phyloP scores from a whole-genome alignment of 2,113 vertebrate species.

The Thomomys bottae region DNA sequence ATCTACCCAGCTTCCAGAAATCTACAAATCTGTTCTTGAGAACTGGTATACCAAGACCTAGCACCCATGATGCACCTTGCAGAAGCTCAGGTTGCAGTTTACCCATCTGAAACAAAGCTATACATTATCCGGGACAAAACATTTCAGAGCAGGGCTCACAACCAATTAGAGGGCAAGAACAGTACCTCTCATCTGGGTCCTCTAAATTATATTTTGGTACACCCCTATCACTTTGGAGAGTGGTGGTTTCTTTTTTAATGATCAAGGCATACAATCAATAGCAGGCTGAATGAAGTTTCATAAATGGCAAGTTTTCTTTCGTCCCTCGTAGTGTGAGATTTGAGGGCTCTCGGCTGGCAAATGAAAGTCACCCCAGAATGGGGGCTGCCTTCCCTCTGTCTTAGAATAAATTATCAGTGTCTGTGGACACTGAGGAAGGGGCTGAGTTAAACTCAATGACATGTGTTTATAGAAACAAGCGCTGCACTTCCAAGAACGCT shows the following conservation, averaged over 20 bases:
- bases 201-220: not conserved
- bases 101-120: not conserved
- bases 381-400: not conserved
- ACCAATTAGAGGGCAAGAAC: not conserved
- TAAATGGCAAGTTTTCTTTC: not conserved
- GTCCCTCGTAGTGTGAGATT: not conserved
- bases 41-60: not conserved
- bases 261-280: not conserved
- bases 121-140: not conserved
- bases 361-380: not conserved
- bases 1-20: not conserved
- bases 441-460: not conserved
- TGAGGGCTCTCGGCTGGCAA: not conserved
- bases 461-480: slow-evolving; percentile 10
- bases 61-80: not conserved
- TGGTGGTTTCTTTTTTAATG: not conserved
- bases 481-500: not conserved
- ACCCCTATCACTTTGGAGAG: not conserved
- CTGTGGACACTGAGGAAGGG: not conserved
- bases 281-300: not conserved
- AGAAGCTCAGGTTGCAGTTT: not conserved
- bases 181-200: not conserved
- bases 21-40: not conserved
- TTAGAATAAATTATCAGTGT: not conserved
- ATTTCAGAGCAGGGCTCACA: not conserved